Evolutionary conservation across 2,888 invertebrate species (phyloP).

Genomic region (Andrena haemorrhoa): DNA sequence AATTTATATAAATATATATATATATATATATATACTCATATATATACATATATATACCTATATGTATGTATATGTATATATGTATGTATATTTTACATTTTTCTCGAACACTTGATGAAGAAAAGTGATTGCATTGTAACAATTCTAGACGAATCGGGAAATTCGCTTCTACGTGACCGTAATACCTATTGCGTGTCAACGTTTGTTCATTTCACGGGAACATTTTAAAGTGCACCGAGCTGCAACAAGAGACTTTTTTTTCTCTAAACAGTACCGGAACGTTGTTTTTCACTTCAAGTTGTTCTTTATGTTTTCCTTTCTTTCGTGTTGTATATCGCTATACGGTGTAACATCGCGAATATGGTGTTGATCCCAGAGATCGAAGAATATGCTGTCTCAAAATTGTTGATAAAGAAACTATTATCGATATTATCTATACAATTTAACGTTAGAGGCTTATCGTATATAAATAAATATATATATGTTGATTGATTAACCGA

Average conservation of each 20-base stretch:
- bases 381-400: constrained; percentile 12
- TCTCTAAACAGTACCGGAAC: background rate
- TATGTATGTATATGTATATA: background rate
- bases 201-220: constrained; percentile 24
- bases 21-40: background rate
- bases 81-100: constrained; percentile 67
- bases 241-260: constrained; percentile 15
- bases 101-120: constrained; percentile 43
- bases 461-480: constrained; percentile 41
- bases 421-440: constrained; percentile 48
- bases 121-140: constrained; percentile 47
- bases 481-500: constrained; percentile 44
- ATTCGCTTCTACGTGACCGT: constrained; percentile 68
- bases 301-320: background rate
- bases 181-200: constrained; percentile 31
- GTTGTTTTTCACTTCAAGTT: constrained; percentile 2
- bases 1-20: constrained; percentile 43
- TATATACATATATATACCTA: background rate
- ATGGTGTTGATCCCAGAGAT: constrained; percentile 10
- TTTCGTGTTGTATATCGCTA: constrained; percentile 9
- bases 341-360: constrained; percentile 3
- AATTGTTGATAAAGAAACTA: constrained; percentile 31
- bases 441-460: constrained; percentile 48
- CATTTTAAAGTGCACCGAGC: constrained; percentile 29
- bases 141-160: constrained; percentile 73